Conservation (phyloP, 2,888 invertebrate species). For the Lutraria lutraria region DNA sequence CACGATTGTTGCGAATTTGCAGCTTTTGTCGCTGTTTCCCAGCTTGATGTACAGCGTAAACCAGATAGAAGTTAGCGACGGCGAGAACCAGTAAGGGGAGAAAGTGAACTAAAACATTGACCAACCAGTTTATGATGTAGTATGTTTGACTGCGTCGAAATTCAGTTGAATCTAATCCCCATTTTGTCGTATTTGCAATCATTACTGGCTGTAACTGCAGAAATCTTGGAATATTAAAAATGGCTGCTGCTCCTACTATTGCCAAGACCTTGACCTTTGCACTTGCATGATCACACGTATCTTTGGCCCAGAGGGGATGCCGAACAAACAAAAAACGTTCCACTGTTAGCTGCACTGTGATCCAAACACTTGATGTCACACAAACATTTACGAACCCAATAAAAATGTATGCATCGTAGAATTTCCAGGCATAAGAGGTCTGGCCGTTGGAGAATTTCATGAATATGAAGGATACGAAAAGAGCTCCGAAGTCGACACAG, state of each 20-base stretch:
- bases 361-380: slow-evolving; percentile 81
- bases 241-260: slow-evolving; percentile 72
- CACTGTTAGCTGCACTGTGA: slow-evolving; percentile 82
- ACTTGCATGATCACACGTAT: slow-evolving; percentile 80
- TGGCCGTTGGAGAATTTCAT: slow-evolving; percentile 73
- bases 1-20: slow-evolving; percentile 76
- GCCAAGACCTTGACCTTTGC: slow-evolving; percentile 79
- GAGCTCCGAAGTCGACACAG: slow-evolving; percentile 79
- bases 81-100: slow-evolving; percentile 78
- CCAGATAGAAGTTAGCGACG: slow-evolving; percentile 79
- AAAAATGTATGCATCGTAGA: slow-evolving; percentile 80
- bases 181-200: slow-evolving; percentile 35
- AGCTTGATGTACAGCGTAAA: slow-evolving; percentile 78
- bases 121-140: slow-evolving; percentile 78
- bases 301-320: slow-evolving; percentile 82
- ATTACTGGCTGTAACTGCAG: slow-evolving; percentile 72
- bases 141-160: slow-evolving; percentile 72
- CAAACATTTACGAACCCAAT: slow-evolving; percentile 82
- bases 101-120: slow-evolving; percentile 79
- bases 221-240: slow-evolving; percentile 82
- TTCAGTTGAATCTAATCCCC: slow-evolving; percentile 69
- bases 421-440: slow-evolving; percentile 74
- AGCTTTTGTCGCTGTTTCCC: slow-evolving; percentile 73
- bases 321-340: slow-evolving; percentile 83
- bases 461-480: slow-evolving; percentile 79